Evolutionary conservation across 1,140 invertebrate genomes (phyloP).

Genomic region (Hypsibius dujardini): DNA sequence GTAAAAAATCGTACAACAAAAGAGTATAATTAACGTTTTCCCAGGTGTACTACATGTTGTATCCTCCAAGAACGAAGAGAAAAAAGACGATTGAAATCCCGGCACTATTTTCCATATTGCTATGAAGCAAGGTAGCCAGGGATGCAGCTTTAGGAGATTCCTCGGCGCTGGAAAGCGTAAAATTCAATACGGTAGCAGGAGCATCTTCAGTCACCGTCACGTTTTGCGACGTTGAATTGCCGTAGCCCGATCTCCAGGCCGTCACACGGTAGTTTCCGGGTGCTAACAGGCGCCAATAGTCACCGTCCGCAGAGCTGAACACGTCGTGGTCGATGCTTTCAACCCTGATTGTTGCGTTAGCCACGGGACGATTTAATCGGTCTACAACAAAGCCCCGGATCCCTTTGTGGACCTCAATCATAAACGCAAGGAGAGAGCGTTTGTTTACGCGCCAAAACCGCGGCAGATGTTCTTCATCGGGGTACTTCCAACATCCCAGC

Average conservation of each 20-base stretch:
- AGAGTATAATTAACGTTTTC: no score
- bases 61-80: no score
- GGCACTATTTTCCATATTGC: no score
- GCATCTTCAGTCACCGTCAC: no score
- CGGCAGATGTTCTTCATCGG: conserved; percentile 49
- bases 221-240: no score
- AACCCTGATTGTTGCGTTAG: conserved; percentile 53
- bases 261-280: conserved; percentile 73
- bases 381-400: conserved; percentile 67
- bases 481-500: conserved; percentile 81
- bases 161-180: no score
- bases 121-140: no score
- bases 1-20: no score
- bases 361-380: conserved; percentile 50
- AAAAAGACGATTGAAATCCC: no score
- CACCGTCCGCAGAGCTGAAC: conserved; percentile 50
- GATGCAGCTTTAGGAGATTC: no score
- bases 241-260: conserved; percentile 55
- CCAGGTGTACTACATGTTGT: no score
- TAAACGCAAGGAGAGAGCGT: conserved; percentile 55
- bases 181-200: no score
- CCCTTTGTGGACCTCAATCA: conserved; percentile 73
- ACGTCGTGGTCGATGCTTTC: conserved; percentile 51
- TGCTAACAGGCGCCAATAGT: conserved; percentile 75
- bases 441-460: conserved; percentile 72